phyloP scores from a whole-genome alignment of 2,797 vertebrate genomes.

The Myotis myotis region DNA sequence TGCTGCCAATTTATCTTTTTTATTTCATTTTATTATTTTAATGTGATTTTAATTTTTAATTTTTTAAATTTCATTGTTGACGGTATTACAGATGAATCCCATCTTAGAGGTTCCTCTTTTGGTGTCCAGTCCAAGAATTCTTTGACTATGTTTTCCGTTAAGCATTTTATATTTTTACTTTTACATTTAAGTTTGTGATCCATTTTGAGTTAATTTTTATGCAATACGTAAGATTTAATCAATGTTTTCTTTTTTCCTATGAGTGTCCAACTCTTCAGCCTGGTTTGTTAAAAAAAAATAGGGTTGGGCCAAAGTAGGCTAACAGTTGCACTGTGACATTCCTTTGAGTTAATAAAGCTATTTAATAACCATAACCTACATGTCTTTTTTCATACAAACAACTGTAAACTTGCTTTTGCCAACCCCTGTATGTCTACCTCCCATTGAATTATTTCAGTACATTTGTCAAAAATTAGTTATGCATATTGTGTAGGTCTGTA shows the following conservation, averaged over 20 bases:
- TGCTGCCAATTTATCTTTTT: background rate
- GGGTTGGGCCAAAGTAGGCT: background rate
- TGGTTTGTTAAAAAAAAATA: background rate
- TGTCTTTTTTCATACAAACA: background rate
- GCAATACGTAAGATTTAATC: background rate
- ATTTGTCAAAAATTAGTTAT: background rate
- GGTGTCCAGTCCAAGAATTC: background rate
- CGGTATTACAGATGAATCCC: too few species aligned
- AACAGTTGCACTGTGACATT: background rate
- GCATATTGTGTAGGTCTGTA: background rate
- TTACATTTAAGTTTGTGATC: background rate
- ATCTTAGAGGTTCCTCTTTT: background rate
- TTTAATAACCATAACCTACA: background rate
- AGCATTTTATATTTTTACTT: background rate
- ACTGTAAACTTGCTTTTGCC: background rate
- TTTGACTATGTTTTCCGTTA: background rate
- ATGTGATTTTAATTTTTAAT: too few species aligned
- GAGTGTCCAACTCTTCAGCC: background rate
- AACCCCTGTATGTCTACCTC: background rate
- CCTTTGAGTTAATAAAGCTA: background rate
- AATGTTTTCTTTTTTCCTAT: background rate
- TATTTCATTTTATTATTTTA: background rate
- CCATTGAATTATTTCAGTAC: background rate
- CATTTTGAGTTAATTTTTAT: constrained; percentile 5
- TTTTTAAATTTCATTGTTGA: too few species aligned